Conservation (phyloP, 2,888 invertebrate species). For the Coleophora flavipennella region DNA sequence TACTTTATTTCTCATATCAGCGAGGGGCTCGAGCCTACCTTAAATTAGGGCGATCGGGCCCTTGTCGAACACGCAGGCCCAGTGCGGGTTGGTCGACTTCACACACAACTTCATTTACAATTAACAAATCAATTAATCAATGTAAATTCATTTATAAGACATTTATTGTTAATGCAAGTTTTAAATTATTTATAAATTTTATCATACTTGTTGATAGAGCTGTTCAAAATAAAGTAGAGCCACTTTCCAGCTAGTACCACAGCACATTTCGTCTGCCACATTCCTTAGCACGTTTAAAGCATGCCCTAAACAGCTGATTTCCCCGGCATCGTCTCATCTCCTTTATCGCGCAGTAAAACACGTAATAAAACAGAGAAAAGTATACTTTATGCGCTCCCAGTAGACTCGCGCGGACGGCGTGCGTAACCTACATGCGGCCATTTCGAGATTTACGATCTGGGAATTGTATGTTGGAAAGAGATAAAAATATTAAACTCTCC, state of each 20-base stretch:
- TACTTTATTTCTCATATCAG: no score
- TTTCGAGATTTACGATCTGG: constrained; percentile 75
- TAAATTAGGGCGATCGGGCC: no score
- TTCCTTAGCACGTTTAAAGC: constrained; percentile 71
- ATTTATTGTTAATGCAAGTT: no score
- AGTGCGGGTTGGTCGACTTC: no score
- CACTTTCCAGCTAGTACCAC: constrained; percentile 33
- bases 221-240: constrained; percentile 42
- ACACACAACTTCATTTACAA: no score
- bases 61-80: no score
- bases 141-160: no score
- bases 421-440: constrained; percentile 75
- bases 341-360: constrained; percentile 65
- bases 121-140: no score
- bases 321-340: constrained; percentile 63
- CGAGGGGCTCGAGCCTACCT: no score
- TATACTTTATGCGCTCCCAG: constrained; percentile 68
- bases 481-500: constrained; percentile 66
- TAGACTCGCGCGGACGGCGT: constrained; percentile 66
- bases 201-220: no score
- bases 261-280: constrained; percentile 67
- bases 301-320: constrained; percentile 73
- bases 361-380: constrained; percentile 72
- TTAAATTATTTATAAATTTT: no score
- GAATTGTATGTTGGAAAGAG: constrained; percentile 72